A percentile compares a stretch with the other conserved stretches of the same genome.
Evolutionary conservation across 1,140 invertebrate species (phyloP).

Genomic region (Rhopalosiphum maidis): DNA sequence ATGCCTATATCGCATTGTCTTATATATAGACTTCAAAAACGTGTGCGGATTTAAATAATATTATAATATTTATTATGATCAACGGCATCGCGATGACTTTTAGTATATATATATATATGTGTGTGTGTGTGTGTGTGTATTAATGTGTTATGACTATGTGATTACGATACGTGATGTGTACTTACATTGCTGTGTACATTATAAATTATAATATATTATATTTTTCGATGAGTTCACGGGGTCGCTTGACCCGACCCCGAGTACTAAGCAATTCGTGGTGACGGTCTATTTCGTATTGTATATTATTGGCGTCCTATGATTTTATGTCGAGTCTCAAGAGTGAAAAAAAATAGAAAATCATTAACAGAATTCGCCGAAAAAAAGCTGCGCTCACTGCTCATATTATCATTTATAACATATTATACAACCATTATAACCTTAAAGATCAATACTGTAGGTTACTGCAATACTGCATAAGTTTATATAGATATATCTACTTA

Average conservation of each 20-base stretch:
- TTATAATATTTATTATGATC: background rate
- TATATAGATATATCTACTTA: background rate
- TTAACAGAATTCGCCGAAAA: background rate
- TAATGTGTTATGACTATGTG: background rate
- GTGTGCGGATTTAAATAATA: background rate
- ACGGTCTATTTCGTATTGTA: background rate
- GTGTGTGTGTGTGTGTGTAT: background rate
- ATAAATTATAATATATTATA: slow-evolving; percentile 5
- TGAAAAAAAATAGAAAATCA: slow-evolving; percentile 9
- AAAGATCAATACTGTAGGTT: background rate
- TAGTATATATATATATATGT: background rate
- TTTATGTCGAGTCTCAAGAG: background rate
- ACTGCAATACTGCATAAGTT: background rate
- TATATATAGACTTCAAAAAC: background rate
- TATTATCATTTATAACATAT: background rate
- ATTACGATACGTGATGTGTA: background rate
- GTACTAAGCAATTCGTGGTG: background rate
- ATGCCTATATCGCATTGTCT: too few species aligned
- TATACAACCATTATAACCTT: background rate
- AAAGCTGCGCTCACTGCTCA: background rate
- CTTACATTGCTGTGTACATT: background rate
- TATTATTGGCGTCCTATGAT: background rate
- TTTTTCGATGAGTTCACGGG: background rate
- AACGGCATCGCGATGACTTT: background rate
- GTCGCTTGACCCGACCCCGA: background rate